Percentiles rank a stretch among this genome's conserved stretches.
Conservation (phyloP, 2,113 vertebrate species). For the Riparia riparia region DNA sequence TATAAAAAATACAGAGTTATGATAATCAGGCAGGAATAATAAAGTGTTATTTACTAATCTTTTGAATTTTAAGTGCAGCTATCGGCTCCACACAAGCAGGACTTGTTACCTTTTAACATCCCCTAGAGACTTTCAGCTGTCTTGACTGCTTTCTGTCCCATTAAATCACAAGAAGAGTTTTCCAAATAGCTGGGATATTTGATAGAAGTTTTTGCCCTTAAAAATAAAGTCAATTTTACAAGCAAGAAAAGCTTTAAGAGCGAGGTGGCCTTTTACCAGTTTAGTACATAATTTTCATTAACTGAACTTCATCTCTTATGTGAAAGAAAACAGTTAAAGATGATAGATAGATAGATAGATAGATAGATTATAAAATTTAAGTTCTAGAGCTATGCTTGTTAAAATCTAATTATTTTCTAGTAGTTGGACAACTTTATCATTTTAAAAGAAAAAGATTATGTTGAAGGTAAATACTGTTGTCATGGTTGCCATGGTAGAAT, state of each 20-base stretch:
- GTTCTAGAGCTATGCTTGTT: not conserved
- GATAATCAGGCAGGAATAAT: not conserved
- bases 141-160: constrained; percentile 27
- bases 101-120: constrained; percentile 37
- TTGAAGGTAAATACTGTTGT: not conserved
- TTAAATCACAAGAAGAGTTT: constrained; percentile 25
- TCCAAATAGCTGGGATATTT: constrained; percentile 42
- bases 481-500: not conserved
- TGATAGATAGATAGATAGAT: not conserved
- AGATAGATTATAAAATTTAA: not conserved
- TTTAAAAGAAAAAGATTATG: not conserved
- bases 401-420: not conserved
- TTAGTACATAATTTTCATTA: constrained; percentile 30
- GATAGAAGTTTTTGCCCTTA: not conserved
- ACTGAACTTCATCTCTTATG: not conserved
- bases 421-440: not conserved
- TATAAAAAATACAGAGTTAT: not conserved
- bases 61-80: constrained; percentile 45
- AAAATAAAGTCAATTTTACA: constrained; percentile 14
- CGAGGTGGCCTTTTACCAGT: constrained; percentile 5
- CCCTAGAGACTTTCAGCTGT: not conserved
- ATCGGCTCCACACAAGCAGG: not conserved
- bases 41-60: constrained; percentile 21
- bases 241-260: not conserved
- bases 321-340: not conserved